Percentiles rank a stretch among this genome's conserved stretches.
Evolutionary conservation across 2,888 invertebrate genomes (phyloP).

Genomic region (Callinectes sapidus): DNA sequence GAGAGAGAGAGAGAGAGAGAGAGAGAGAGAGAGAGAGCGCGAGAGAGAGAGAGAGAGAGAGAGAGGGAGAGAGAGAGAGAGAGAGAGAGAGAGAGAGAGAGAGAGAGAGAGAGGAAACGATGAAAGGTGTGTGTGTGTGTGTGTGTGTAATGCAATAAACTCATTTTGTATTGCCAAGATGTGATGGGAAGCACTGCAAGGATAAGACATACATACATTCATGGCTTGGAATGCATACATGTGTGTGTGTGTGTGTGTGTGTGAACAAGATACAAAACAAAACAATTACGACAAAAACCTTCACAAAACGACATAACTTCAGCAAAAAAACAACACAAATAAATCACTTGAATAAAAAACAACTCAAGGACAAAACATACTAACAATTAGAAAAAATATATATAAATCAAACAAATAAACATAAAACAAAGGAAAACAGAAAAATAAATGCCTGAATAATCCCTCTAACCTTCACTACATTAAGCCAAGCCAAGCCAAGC

Average conservation of each 20-base stretch:
- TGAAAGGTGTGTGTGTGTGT: background rate
- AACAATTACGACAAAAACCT: too few relatives aligned
- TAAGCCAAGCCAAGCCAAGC: background rate
- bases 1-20: background rate
- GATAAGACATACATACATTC: too few relatives aligned
- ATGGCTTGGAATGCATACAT: too few relatives aligned
- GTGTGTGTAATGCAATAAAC: too few relatives aligned
- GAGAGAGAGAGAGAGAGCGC: background rate
- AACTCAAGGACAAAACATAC: too few relatives aligned
- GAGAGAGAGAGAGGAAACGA: background rate
- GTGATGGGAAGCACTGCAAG: too few relatives aligned
- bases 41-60: background rate
- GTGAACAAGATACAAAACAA: too few relatives aligned
- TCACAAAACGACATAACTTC: too few relatives aligned
- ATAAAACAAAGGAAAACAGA: background rate
- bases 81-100: background rate
- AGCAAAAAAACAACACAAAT: too few relatives aligned
- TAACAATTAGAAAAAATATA: background rate
- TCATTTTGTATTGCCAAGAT: too few relatives aligned
- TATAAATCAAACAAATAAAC: background rate
- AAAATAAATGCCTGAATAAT: background rate
- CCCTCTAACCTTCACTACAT: background rate
- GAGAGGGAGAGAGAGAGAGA: background rate
- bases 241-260: too few relatives aligned
- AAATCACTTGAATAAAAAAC: too few relatives aligned